Conservation (phyloP, 64 coral and sea anemone genomes). For the Cladopsammia gracilis region DNA sequence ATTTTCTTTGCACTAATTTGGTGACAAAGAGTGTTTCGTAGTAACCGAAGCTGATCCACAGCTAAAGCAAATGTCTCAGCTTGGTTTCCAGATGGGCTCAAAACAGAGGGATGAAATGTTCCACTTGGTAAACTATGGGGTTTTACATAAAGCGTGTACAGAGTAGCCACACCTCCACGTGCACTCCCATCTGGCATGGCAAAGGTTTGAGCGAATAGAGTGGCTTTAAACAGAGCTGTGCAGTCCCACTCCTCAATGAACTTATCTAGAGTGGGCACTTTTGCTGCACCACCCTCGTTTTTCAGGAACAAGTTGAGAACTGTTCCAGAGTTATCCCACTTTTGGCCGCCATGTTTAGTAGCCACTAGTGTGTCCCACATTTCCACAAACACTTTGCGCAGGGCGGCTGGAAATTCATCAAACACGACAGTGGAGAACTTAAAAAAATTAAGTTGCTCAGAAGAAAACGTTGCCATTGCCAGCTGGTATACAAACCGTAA, state of each 20-base stretch:
- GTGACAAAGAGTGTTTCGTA: background rate
- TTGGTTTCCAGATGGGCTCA: background rate
- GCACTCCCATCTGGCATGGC: background rate
- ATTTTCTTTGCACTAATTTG: background rate
- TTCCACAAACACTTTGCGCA: background rate
- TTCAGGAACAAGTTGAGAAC: constrained; percentile 1
- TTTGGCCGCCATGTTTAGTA: background rate
- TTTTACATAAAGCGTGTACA: background rate
- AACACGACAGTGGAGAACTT: constrained; percentile 40
- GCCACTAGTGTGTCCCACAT: constrained; percentile 33
- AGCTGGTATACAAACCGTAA: too few relatives aligned
- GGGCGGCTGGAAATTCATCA: background rate
- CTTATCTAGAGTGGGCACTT: background rate
- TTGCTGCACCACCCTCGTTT: background rate
- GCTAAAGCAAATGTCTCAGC: constrained; percentile 41
- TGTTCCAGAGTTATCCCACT: constrained; percentile 18
- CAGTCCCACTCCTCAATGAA: constrained; percentile 31
- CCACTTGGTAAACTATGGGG: background rate
- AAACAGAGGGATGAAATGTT: background rate
- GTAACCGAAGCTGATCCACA: background rate
- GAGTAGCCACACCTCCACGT: background rate
- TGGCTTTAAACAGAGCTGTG: constrained; percentile 28
- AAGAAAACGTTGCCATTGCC: too few relatives aligned
- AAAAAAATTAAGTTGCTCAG: constrained; percentile 6
- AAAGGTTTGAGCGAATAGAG: constrained; percentile 28